Percentiles rank a stretch among this genome's conserved stretches.
These are phyloP conservation scores for Osmerus eperlanus DNA, from an alignment of 2,113 vertebrate species.

Conservation along the genomic window DNA sequence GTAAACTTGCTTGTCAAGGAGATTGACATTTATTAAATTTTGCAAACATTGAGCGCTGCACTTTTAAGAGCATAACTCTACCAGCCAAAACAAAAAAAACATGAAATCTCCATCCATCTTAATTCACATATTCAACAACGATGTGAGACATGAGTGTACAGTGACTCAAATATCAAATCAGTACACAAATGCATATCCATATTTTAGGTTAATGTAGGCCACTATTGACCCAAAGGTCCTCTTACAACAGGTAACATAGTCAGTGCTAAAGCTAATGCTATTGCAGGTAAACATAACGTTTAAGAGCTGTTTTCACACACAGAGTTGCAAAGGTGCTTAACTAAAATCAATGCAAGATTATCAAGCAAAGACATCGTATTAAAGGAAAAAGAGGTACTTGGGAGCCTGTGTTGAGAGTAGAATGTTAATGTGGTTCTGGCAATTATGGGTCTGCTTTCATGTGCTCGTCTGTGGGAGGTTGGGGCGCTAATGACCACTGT, in stretches of 20 bases:
- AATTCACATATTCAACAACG: not conserved
- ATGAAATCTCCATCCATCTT: not conserved
- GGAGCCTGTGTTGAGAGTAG: constrained; percentile 10
- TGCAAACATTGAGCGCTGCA: constrained; percentile 15
- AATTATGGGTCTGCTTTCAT: constrained; percentile 29
- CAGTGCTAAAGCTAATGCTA: no score
- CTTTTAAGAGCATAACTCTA: not conserved
- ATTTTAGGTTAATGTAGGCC: not conserved
- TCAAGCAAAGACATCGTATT: constrained; percentile 30
- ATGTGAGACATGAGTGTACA: not conserved
- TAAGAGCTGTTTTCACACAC: constrained; percentile 11
- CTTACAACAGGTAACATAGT: no score
- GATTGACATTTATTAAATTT: constrained; percentile 46
- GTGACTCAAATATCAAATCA: not conserved
- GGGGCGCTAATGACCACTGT: constrained; percentile 35
- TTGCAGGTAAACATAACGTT: constrained; percentile 2
- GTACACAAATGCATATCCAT: not conserved
- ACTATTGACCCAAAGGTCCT: no score
- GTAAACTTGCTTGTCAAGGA: constrained; percentile 36
- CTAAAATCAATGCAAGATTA: constrained; percentile 21
- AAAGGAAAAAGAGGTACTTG: constrained; percentile 22
- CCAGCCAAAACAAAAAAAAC: not conserved
- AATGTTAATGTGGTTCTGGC: constrained; percentile 29
- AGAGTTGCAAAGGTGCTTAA: constrained; percentile 11
- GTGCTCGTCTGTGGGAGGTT: constrained; percentile 23